Base-by-base conservation (phyloP, 2,113 vertebrate species). In the Macquaria australasica region DNA sequence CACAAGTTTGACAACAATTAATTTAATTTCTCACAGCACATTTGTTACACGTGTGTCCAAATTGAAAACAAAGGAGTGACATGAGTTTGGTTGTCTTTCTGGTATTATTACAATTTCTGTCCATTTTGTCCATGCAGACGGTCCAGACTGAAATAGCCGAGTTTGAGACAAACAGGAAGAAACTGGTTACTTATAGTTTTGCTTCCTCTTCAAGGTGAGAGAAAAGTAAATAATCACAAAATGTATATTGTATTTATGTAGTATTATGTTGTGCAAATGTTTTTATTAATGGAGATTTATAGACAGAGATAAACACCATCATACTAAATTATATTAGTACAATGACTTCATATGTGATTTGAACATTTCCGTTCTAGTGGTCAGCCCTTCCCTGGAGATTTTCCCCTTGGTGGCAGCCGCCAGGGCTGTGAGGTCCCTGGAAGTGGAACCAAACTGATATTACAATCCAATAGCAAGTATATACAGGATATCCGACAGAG, bases 401-500 rank as follows among this genome's bases (percentile, higher is more conserved):
- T 73, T 70, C 20, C 45, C 6, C 21, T 41, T 23, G 37, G 28
- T 60, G 51, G n/a, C 58, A 80, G 16, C 79, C 70, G 34, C 48
- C 51, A 67, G 43, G 60, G 39, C 31, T 15, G 0, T 56, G 81
- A 79, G 58, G 37, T 53, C 55, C 50, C 60, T 83, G 86, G 70
- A 81, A 56, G 67, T 83, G 82, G 78, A 73, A 2, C 81, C 2
- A 59, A 96, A 23, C 67, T 97, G 91, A 94, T 77, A 59, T 80
- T 95, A 59, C 96, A 97, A 56, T 96, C 96, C 59, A 97, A 94
- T 89, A 95, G 92, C 66, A 95, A 97, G 3, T 98, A 98, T 82
- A 92, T 98, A 77, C 96, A 94, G 73, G 97, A 95, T 90, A 97
- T 99, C 88, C 95, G 96, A 67, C 97, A 96, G 89, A 95, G 94